Base-by-base conservation (phyloP, 2,888 invertebrate genomes). In the Syritta pipiens region DNA sequence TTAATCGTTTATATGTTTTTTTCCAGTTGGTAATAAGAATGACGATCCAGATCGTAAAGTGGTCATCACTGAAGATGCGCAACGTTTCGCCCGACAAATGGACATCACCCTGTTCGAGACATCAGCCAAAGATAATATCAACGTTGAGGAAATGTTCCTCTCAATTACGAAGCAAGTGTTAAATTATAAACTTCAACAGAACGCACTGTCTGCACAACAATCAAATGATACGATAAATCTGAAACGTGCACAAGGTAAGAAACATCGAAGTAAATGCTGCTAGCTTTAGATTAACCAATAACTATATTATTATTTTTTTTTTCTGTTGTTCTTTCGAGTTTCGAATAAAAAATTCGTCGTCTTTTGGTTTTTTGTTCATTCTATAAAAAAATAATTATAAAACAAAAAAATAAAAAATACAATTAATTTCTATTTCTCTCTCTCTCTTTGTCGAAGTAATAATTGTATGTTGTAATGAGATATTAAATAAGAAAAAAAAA, bases 111-210 rank as follows among this genome's bases (percentile, higher is more conserved):
- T 99, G 83, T 99, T 97, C 90, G 99, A 99, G 91, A 99, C 99
- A 82, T 98, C 97, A 87, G 99, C 99, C 87, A 99, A 99, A 91
- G 98, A 99, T 88, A 98, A 99, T 90, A 94, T 97, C 85, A 99
- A 99, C 90, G 99, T 99, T 65, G 99, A 99, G 91, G 98, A 99
- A 91, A 98, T 98, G 93, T 93, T 93, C 89, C 90, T 93, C 86
- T 92, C 92, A 83, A 92, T 94, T 84, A 94, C 94, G 76, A 84
- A 87, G 82, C 88, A 89, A 85, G 89, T 89, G 81, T 84, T 89
- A 59, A 85, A 86, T 69, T 88, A 89, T 82, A 89, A 89, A 84
- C 82, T 89, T 81, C 85, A 86, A 76, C 83, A 83, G 62, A 87
- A 84, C 82, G 88, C 88, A 76, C 85, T 87, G 79, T 87, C 88